Percentiles rank a stretch among this genome's conserved stretches.
Conservation (phyloP, 2,113 vertebrate genomes). For the Theristicus caerulescens region DNA sequence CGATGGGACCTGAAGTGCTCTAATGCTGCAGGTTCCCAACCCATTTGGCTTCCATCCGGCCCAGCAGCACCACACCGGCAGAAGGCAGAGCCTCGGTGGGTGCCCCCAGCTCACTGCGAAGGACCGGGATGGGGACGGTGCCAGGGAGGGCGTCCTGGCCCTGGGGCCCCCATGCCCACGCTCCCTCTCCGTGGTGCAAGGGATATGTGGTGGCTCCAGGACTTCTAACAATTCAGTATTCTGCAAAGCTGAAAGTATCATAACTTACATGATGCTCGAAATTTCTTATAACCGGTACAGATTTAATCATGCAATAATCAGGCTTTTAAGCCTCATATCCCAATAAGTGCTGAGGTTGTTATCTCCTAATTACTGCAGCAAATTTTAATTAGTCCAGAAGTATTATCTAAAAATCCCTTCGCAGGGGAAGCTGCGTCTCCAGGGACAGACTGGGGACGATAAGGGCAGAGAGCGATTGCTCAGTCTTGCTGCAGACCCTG, state of each 20-base stretch:
- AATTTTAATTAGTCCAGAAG: not conserved
- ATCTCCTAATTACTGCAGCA: not conserved
- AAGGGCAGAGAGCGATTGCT: not conserved
- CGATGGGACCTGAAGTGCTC: not conserved
- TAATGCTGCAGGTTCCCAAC: not conserved
- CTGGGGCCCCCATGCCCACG: fast-evolving
- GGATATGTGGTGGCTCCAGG: not conserved
- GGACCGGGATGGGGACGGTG: not conserved
- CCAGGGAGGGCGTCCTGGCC: not conserved
- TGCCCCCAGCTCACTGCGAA: too few species aligned
- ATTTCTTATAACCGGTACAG: not conserved
- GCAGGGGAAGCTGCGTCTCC: fast-evolving
- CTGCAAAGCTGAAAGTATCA: not conserved
- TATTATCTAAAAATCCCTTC: not conserved
- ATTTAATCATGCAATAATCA: not conserved
- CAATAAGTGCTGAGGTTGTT: not conserved
- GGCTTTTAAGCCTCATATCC: not conserved
- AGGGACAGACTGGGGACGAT: not conserved
- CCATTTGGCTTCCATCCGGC: not conserved
- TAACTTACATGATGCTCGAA: not conserved
- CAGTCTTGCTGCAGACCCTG: not conserved
- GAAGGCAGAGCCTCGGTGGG: not conserved
- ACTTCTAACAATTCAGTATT: not conserved
- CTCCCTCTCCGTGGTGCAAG: not conserved
- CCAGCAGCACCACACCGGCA: not conserved